Base-by-base conservation (phyloP, 1,140 invertebrate species). In the Nasonia longicornis region DNA sequence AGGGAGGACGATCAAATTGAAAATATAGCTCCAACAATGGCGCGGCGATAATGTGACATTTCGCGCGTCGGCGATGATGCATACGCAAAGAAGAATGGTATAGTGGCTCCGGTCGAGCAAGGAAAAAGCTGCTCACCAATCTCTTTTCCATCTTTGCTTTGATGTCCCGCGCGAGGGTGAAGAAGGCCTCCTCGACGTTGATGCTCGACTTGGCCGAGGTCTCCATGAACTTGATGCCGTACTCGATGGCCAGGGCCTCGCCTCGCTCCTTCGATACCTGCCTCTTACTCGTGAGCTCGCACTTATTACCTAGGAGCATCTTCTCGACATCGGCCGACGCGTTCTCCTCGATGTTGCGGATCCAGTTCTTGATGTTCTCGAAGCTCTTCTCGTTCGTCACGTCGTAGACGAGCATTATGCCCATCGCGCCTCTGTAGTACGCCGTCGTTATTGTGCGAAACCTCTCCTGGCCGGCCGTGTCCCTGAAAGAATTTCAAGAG, bases 331-430 rank as follows among this genome's bases (percentile, higher is more conserved):
- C 97, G 45, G 96, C 95, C 45, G 97, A 96, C 29, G 96, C 96
- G 91, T 96, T 96, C 92, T 99, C 98, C 90, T 99, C 98, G 89
- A 99, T 99, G 92, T 99, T 99, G 88, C 98, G 93, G 85, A 99
- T 96, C 98, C 98, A 99, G 88, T 99, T 99, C 85, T 98, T 97
- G 84, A 99, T 99, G 90, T 99, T 99, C 89, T 99, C 98, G 92
- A 99, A 99, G 85, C 96, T 98, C 92, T 98, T 99, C 87, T 97
- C 96, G 92, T 98, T 98, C 73, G 98, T 99, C 84, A 99, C 98
- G 90, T 99, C 98, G 91, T 99, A 99, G 12, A 99, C 98, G 83
- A 99, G 93, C 97, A 99, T 99, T 70, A 99, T 99, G 80, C 98
- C 98, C 98, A 99, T 99, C 38, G 98, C 98, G 45, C 98, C 98